These are phyloP conservation scores for Periplaneta americana DNA, from an alignment of 1,140 invertebrate species.

Conservation along the genomic window DNA sequence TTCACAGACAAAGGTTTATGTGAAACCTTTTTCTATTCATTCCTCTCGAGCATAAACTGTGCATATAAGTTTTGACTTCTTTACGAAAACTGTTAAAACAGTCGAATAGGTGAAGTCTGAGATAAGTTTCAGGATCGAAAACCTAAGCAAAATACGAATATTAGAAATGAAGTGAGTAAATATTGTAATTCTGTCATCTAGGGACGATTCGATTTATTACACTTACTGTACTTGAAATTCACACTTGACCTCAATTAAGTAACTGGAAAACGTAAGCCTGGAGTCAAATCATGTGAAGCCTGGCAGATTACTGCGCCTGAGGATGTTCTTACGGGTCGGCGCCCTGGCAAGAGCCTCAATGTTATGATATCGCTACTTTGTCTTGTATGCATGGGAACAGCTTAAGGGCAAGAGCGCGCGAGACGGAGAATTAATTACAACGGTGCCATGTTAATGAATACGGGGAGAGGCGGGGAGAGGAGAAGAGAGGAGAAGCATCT, in stretches of 20 bases:
- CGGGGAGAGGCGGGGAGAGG: neutral
- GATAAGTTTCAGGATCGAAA: too few relatives aligned
- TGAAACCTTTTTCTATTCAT: too few relatives aligned
- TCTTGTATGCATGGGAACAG: neutral
- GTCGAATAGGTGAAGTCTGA: too few relatives aligned
- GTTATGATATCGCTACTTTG: neutral
- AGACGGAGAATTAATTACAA: neutral
- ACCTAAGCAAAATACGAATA: too few relatives aligned
- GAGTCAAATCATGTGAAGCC: neutral
- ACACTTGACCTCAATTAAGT: neutral
- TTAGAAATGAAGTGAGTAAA: too few relatives aligned
- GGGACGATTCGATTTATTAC: neutral
- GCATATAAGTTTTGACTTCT: too few relatives aligned
- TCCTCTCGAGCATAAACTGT: too few relatives aligned
- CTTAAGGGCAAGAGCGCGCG: neutral
- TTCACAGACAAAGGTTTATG: too few relatives aligned
- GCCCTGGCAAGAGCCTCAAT: neutral
- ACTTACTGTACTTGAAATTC: neutral
- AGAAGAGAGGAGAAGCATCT: too few relatives aligned
- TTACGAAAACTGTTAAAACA: too few relatives aligned
- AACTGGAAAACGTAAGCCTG: neutral
- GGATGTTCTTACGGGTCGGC: neutral
- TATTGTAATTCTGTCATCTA: too few relatives aligned
- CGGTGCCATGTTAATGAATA: neutral
- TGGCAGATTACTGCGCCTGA: neutral